Evolutionary conservation across 2,888 invertebrate species (phyloP), one percentile per base, ranked within the genome.

Genomic region (Carabus problematicus): DNA sequence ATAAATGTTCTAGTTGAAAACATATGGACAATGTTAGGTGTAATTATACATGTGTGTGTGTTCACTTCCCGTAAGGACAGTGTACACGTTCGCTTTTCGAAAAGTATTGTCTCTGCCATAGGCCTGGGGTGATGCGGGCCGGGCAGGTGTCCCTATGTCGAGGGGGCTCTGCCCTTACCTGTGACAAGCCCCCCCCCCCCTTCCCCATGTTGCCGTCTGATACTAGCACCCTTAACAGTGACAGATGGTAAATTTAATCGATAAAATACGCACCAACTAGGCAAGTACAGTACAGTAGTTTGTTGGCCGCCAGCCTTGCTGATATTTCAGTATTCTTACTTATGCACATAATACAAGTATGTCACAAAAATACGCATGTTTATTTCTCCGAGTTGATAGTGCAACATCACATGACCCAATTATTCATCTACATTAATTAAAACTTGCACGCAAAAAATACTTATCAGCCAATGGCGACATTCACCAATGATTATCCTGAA

Each of bases 131-230:
- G 39, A 78, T 77, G 76, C 77, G 78, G 77, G 77, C 75, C 52
- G 72, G 77, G 78, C 77, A 78, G 77, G 78, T 78, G 78, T 77
- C 76, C 75, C 73, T 64, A 72, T 73, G 73, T 73, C 75, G 18
- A 56, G 40, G 29, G 56, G 56, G 56, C 56, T 56, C 56, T 56
- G 56, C 76, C 76, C 75, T 74, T 73, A 72, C 72, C 61, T 63
- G 73, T 76, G 76, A 76, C 76, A 76, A 76, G 76, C 76, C 71
- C 70, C 70, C 68, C 70, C 72, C 72, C 71, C 72, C 70, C 70
- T 73, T 73, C 72, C 73, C 63, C 43, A 60, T 71, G 72, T 73
- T 72, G 73, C 16, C 16, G 16, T 16, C 16, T 16, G 49, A 49
- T 49, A 49, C 16, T 49, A 49, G 16, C n/a, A n/a, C 29, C 29